These are phyloP conservation scores for Helleia helle DNA, from an alignment of 2,888 invertebrate genomes.

Conservation along the genomic window DNA sequence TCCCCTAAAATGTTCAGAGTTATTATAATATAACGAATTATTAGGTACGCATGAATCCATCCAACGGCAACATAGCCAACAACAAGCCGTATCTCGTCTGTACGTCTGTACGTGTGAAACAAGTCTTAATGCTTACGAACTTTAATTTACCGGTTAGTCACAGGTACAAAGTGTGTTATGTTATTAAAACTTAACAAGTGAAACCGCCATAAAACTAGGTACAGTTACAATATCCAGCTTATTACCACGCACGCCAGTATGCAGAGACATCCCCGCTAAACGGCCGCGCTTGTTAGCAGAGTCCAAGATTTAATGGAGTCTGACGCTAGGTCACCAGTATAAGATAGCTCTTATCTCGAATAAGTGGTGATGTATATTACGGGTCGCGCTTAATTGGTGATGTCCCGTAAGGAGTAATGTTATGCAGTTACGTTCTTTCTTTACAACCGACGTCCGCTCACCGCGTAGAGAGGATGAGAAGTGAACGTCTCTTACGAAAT, in stretches of 20 bases:
- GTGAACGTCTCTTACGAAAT: slow-evolving; percentile 6
- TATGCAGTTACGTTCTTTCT: slow-evolving; percentile 41
- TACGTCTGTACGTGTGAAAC: too few relatives aligned
- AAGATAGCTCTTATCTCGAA: slow-evolving; percentile 27
- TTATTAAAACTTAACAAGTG: slow-evolving; percentile 45
- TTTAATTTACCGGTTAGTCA: slow-evolving; percentile 11
- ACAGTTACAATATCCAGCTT: slow-evolving; percentile 33
- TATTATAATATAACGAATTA: too few relatives aligned
- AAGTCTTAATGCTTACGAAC: slow-evolving; percentile 6
- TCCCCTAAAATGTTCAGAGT: too few relatives aligned
- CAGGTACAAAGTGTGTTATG: slow-evolving; percentile 18
- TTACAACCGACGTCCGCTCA: slow-evolving; percentile 7
- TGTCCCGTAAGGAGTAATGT: slow-evolving; percentile 49
- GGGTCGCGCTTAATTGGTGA: slow-evolving; percentile 34
- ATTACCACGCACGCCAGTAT: slow-evolving; percentile 20
- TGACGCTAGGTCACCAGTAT: slow-evolving; percentile 30
- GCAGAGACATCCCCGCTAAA: neutral
- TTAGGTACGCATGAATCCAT: too few relatives aligned
- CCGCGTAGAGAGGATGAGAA: slow-evolving; percentile 3
- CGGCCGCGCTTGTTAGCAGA: slow-evolving; percentile 11
- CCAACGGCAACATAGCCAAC: too few relatives aligned
- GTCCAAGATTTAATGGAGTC: slow-evolving; percentile 39
- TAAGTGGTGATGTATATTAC: slow-evolving; percentile 23
- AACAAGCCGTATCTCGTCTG: too few relatives aligned
- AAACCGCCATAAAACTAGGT: slow-evolving; percentile 32